phyloP scores from a whole-genome alignment of 2,113 vertebrate species.

The Tachuris rubrigastra region DNA sequence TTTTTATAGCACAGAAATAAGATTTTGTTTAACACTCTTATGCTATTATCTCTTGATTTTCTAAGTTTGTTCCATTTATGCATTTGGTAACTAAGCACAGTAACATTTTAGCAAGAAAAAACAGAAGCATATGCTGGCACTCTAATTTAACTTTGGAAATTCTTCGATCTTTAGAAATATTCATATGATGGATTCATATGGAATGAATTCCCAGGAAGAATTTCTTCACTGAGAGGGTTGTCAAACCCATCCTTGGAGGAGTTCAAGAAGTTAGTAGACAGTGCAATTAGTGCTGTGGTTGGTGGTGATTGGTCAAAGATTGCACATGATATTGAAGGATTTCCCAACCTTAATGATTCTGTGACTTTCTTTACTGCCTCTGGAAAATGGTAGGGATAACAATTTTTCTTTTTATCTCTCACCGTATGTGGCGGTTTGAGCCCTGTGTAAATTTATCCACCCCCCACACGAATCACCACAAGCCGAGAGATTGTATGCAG shows the following conservation, averaged over 20 bases:
- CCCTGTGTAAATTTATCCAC: no score
- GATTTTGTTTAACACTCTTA: not conserved
- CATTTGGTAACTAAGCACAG: not conserved
- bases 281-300: not conserved
- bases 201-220: not conserved
- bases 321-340: not conserved
- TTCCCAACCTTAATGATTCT: not conserved
- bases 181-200: not conserved
- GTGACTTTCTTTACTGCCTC: not conserved
- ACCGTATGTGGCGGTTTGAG: no score
- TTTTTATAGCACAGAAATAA: not conserved
- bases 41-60: not conserved
- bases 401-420: not conserved
- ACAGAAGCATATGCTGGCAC: not conserved
- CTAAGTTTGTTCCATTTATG: not conserved
- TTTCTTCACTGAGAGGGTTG: not conserved
- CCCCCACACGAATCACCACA: no score
- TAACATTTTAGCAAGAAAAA: not conserved
- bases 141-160: not conserved
- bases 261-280: not conserved
- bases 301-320: fast-evolving
- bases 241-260: no score
- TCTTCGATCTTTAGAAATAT: not conserved
- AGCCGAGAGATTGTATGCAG: no score
- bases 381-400: not conserved